These are phyloP conservation scores for Tauraco hartlaubi DNA, from an alignment of 2,797 vertebrate genomes.

Conservation along the genomic window DNA sequence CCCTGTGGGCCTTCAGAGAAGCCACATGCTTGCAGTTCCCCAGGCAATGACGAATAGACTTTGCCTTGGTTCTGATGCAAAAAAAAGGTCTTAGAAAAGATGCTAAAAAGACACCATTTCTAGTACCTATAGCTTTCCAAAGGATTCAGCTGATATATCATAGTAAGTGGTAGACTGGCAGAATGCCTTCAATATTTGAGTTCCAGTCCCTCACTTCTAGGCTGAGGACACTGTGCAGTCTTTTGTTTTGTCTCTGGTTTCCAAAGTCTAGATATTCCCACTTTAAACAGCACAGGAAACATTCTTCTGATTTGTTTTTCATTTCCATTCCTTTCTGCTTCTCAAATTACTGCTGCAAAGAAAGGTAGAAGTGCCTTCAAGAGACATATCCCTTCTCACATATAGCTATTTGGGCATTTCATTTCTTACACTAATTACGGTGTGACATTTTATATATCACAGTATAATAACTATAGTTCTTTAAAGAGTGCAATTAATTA, in stretches of 20 bases:
- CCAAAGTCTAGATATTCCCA: not conserved
- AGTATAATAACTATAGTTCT: not conserved
- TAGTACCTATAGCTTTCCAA: not conserved
- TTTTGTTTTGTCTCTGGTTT: not conserved
- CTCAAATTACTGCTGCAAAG: not conserved
- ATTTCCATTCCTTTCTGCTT: not conserved
- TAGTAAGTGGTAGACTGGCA: not conserved
- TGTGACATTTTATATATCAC: not conserved
- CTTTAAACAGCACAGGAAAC: not conserved
- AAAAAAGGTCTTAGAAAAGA: not conserved
- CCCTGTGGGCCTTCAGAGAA: not conserved
- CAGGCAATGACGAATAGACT: not conserved
- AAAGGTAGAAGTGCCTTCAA: not conserved
- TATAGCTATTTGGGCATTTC: not conserved
- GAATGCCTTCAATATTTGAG: not conserved
- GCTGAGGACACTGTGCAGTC: not conserved
- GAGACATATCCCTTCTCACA: not conserved
- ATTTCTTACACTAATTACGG: not conserved
- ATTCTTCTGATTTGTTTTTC: not conserved
- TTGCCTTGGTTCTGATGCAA: not conserved
- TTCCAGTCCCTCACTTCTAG: not conserved
- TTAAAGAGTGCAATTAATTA: constrained; percentile 8
- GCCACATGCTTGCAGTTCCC: not conserved
- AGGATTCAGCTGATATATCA: not conserved
- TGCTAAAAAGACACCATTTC: not conserved